These are phyloP conservation scores for Sebastes paucispinis DNA, from an alignment of 2,797 vertebrate species.

Conservation along the genomic window DNA sequence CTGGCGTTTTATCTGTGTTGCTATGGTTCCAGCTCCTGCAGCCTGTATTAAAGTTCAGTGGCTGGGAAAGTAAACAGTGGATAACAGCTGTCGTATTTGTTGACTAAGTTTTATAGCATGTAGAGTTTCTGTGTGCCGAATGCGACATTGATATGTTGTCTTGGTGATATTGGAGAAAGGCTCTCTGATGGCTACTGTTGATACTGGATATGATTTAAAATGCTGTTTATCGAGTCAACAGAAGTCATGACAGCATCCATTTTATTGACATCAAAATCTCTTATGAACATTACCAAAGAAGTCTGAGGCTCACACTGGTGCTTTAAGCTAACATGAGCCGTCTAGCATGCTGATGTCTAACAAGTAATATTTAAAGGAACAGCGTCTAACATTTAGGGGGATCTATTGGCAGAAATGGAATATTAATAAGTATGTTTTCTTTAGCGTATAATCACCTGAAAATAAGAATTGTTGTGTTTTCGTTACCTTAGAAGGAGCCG, in stretches of 20 bases:
- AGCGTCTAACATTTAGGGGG: neutral
- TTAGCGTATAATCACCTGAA: no score
- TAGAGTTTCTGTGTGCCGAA: slow-evolving; percentile 67
- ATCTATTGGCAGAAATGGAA: no score
- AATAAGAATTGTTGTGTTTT: no score
- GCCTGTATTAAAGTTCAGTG: slow-evolving; percentile 67
- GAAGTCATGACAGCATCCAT: neutral
- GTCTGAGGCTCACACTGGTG: neutral
- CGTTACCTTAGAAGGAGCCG: no score
- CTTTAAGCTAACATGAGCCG: neutral
- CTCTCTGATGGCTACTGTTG: slow-evolving; percentile 11
- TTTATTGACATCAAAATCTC: slow-evolving; percentile 18
- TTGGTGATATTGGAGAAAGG: slow-evolving; percentile 50
- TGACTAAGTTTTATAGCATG: slow-evolving; percentile 76
- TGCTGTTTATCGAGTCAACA: slow-evolving; percentile 33
- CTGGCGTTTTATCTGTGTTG: slow-evolving; percentile 63
- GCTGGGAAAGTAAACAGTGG: slow-evolving; percentile 86
- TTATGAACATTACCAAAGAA: neutral
- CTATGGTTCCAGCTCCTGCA: slow-evolving; percentile 56
- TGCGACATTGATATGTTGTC: slow-evolving; percentile 62
- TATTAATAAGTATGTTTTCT: no score
- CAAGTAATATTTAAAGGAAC: neutral
- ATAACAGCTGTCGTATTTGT: slow-evolving; percentile 82
- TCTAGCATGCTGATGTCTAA: neutral
- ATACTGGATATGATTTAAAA: slow-evolving; percentile 54